Evolutionary conservation across 2,797 vertebrate genomes (phyloP).

Genomic region (Scleropages formosus): DNA sequence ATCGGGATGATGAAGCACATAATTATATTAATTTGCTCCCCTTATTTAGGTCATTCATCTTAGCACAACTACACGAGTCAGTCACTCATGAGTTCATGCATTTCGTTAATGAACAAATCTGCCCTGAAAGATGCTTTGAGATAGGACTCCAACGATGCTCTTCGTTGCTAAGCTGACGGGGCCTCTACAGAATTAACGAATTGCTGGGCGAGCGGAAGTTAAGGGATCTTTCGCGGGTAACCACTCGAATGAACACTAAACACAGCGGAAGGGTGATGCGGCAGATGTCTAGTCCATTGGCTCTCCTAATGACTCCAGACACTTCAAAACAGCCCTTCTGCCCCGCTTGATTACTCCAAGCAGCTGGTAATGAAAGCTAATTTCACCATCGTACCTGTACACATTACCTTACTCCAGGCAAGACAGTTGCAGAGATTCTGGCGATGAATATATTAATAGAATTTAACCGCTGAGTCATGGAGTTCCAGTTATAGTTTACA

Average conservation of each 20-base stretch:
- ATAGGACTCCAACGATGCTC: slow-evolving; percentile 14
- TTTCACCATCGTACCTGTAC: slow-evolving; percentile 34
- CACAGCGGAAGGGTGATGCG: slow-evolving; percentile 30
- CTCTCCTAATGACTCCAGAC: slow-evolving; percentile 24
- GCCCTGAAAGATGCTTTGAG: slow-evolving; percentile 12
- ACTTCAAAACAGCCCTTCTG: slow-evolving; percentile 13
- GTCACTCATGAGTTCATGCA: slow-evolving; percentile 15
- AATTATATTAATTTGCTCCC: slow-evolving; percentile 38
- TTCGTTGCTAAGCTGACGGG: neutral
- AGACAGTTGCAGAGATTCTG: slow-evolving; percentile 19
- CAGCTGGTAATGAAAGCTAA: slow-evolving; percentile 36
- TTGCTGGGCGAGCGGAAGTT: slow-evolving; percentile 23
- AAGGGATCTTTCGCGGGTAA: slow-evolving; percentile 25
- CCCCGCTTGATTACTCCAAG: slow-evolving; percentile 33
- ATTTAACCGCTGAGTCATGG: slow-evolving; percentile 10
- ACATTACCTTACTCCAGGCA: slow-evolving; percentile 25
- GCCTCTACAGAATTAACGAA: neutral
- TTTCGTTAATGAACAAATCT: slow-evolving; percentile 28
- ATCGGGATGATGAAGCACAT: slow-evolving; percentile 27
- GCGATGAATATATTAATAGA: slow-evolving; percentile 19
- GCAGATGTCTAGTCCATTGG: slow-evolving; percentile 29
- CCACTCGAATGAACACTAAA: slow-evolving; percentile 31
- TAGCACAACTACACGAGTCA: slow-evolving; percentile 24
- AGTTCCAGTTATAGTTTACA: neutral
- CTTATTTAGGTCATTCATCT: slow-evolving; percentile 30